Conservation (phyloP, 1,140 invertebrate species). For the Drosophila azteca region DNA sequence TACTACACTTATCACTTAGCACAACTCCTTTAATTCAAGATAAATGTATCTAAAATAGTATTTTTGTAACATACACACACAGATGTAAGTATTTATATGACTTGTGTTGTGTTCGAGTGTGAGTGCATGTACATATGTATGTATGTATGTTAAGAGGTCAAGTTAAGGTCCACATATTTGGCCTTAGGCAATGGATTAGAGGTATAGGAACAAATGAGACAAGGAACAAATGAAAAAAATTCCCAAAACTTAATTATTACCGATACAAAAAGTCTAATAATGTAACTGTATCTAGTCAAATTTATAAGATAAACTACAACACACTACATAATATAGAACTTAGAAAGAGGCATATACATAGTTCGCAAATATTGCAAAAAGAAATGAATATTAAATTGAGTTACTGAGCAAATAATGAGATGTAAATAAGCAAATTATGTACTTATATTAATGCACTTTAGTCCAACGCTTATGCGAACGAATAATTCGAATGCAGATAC, state of each 20-base stretch:
- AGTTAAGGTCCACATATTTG: no score
- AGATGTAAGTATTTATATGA: neutral
- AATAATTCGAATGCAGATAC: no score
- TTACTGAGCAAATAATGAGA: neutral
- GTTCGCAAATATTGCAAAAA: neutral
- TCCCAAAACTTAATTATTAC: no score
- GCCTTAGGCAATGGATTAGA: conserved; percentile 11
- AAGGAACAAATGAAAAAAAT: no score
- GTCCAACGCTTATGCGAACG: no score
- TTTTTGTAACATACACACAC: neutral
- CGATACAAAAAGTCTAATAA: conserved; percentile 2
- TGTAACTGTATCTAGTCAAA: conserved; percentile 49
- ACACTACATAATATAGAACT: conserved; percentile 3
- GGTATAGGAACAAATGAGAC: neutral
- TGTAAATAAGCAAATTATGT: conserved; percentile 11
- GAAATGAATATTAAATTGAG: neutral
- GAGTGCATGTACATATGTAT: conserved; percentile 8
- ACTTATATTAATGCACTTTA: conserved; percentile 6
- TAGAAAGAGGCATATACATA: conserved; percentile 5
- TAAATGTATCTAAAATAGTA: no score
- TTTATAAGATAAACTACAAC: conserved; percentile 24
- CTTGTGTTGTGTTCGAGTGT: conserved; percentile 1
- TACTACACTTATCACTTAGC: no score
- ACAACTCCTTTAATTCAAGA: no score
- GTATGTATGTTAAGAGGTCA: conserved; percentile 18